Conservation (phyloP, 2,888 invertebrate genomes). For the Pyrrhosoma nymphula region DNA sequence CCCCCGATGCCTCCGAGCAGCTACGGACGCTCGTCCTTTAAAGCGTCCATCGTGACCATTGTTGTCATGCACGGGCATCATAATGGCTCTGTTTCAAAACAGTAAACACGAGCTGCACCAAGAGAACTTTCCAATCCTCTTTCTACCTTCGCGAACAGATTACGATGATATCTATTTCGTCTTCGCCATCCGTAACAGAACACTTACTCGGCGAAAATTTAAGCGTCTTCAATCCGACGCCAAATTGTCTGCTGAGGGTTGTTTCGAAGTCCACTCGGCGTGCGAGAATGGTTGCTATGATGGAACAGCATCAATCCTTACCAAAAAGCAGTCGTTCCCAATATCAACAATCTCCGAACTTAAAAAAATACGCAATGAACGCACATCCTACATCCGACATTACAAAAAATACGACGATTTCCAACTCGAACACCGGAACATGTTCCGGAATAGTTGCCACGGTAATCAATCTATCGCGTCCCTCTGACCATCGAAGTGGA, state of each 20-base stretch:
- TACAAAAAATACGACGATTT: too few relatives aligned
- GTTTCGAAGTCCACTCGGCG: not conserved
- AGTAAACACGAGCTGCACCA: not conserved
- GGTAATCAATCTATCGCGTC: too few relatives aligned
- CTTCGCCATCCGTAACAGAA: not conserved
- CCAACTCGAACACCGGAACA: too few relatives aligned
- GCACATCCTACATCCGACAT: too few relatives aligned
- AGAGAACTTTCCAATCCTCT: not conserved
- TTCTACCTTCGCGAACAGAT: not conserved
- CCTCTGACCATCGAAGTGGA: too few relatives aligned
- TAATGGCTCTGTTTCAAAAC: not conserved
- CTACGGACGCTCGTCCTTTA: not conserved
- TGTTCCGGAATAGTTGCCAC: too few relatives aligned
- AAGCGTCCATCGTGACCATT: conserved; percentile 19
- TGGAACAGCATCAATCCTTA: not conserved
- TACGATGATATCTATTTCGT: not conserved
- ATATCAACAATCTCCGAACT: not conserved
- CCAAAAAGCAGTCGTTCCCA: not conserved
- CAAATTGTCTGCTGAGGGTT: not conserved
- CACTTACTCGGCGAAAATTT: not conserved
- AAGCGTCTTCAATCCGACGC: not conserved
- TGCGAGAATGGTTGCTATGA: not conserved
- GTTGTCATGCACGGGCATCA: not conserved
- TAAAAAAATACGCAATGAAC: too few relatives aligned
- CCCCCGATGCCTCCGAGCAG: not conserved